A percentile compares a stretch with the other conserved stretches of the same genome.
phyloP scores from a whole-genome alignment of 2,797 vertebrate species.

The Jordanella pulchra region DNA sequence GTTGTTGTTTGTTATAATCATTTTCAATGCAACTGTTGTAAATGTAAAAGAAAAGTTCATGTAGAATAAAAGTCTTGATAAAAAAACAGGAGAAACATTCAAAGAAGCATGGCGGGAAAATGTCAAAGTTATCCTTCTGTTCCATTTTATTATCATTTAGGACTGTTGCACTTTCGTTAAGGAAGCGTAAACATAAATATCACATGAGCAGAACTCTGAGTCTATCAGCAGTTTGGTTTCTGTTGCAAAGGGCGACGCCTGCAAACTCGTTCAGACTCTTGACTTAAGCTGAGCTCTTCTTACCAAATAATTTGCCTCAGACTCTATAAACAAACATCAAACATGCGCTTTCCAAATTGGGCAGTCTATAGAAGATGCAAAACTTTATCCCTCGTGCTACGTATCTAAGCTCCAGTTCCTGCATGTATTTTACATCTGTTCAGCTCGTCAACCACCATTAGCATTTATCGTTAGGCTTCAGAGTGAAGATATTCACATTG shows the following conservation, averaged over 20 bases:
- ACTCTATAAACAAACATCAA: not conserved
- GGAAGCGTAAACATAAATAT: not conserved
- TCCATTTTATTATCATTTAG: not conserved
- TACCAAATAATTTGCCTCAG: not conserved
- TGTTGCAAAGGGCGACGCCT: not conserved
- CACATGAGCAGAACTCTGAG: too few relatives aligned
- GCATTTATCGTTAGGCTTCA: not conserved
- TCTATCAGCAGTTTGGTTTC: not conserved
- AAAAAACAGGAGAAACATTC: not conserved
- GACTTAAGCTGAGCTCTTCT: not conserved
- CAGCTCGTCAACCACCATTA: not conserved
- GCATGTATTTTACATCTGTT: not conserved
- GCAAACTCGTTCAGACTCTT: not conserved
- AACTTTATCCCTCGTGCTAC: not conserved
- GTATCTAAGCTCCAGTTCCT: not conserved
- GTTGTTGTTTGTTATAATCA: not conserved
- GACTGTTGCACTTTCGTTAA: not conserved
- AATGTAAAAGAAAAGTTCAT: not conserved
- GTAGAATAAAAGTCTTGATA: too few relatives aligned
- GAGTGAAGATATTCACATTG: not conserved
- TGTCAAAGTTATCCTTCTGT: not conserved
- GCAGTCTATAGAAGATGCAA: slow-evolving; percentile 3
- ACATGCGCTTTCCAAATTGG: not conserved
- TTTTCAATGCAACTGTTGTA: not conserved
- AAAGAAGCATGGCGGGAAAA: not conserved